Evolutionary conservation across 2,797 vertebrate genomes (phyloP).

Genomic region (Squalus acanthias): DNA sequence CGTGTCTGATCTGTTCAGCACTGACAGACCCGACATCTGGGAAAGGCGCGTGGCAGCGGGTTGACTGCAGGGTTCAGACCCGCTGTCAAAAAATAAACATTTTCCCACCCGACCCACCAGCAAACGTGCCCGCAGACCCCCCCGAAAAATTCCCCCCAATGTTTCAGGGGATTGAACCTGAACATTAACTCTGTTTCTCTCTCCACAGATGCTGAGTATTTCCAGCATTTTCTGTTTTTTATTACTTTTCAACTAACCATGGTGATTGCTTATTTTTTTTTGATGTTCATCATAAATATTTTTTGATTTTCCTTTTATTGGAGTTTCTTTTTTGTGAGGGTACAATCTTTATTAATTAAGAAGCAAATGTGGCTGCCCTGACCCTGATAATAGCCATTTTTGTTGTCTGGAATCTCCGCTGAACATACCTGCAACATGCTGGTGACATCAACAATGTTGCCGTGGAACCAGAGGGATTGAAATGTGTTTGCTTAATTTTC

Average conservation of each 20-base stretch:
- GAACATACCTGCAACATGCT: neutral
- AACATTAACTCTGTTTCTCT: too few relatives aligned
- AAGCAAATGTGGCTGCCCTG: neutral
- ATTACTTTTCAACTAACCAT: neutral
- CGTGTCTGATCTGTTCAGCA: too few relatives aligned
- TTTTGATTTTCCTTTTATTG: neutral
- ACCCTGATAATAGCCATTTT: neutral
- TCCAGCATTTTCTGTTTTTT: too few relatives aligned
- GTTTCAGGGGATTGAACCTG: too few relatives aligned
- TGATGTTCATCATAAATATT: neutral
- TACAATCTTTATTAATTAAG: neutral
- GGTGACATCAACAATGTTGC: neutral
- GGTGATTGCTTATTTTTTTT: neutral
- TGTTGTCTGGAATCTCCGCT: neutral
- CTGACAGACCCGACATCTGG: too few relatives aligned
- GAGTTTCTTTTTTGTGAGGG: neutral
- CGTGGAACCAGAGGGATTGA: neutral
- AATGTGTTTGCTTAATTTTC: neutral
- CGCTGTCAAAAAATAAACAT: too few relatives aligned
- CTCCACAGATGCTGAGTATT: too few relatives aligned
- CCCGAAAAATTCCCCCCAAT: too few relatives aligned
- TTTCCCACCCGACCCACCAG: too few relatives aligned
- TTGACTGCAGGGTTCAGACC: too few relatives aligned
- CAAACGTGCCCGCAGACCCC: too few relatives aligned
- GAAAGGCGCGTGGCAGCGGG: too few relatives aligned